These are phyloP conservation scores for Campoletis raptor DNA, from an alignment of 2,888 invertebrate genomes.

Conservation along the genomic window DNA sequence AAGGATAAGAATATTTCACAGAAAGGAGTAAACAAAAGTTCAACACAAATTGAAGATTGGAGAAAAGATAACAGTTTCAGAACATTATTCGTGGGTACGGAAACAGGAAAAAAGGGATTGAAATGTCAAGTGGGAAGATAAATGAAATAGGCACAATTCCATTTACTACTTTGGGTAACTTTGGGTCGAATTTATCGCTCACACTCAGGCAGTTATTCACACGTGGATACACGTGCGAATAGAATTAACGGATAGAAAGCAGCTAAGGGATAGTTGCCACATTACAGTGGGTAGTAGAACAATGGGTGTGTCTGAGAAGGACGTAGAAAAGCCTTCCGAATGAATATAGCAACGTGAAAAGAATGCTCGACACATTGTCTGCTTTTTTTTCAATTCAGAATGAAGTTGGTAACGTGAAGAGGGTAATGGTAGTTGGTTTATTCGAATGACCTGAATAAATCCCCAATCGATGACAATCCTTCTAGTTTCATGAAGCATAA, in stretches of 20 bases:
- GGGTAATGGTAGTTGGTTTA: background rate
- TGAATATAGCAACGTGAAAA: background rate
- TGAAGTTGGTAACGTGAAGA: conserved; percentile 1
- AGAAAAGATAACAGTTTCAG: background rate
- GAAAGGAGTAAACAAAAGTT: background rate
- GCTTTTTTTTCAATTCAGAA: background rate
- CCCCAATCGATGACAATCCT: background rate
- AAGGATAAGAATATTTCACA: background rate
- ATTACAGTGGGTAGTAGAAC: conserved; percentile 3
- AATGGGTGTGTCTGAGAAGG: conserved; percentile 4
- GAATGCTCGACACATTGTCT: conserved; percentile 4
- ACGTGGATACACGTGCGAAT: conserved; percentile 6
- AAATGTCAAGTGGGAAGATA: background rate
- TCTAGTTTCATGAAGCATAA: background rate
- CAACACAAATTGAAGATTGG: background rate
- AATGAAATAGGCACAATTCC: conserved; percentile 28
- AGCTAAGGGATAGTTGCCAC: background rate
- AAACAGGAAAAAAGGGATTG: background rate
- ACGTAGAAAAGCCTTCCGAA: background rate
- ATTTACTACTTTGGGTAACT: conserved; percentile 18
- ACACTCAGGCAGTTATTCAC: conserved; percentile 23
- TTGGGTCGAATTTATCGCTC: conserved; percentile 43
- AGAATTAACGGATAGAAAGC: conserved; percentile 6
- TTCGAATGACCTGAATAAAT: background rate
- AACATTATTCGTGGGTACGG: background rate